Evolutionary conservation across 2,888 invertebrate genomes (phyloP), one percentile per base, ranked within the genome.

Genomic region (Megalurothrips usitatus): DNA sequence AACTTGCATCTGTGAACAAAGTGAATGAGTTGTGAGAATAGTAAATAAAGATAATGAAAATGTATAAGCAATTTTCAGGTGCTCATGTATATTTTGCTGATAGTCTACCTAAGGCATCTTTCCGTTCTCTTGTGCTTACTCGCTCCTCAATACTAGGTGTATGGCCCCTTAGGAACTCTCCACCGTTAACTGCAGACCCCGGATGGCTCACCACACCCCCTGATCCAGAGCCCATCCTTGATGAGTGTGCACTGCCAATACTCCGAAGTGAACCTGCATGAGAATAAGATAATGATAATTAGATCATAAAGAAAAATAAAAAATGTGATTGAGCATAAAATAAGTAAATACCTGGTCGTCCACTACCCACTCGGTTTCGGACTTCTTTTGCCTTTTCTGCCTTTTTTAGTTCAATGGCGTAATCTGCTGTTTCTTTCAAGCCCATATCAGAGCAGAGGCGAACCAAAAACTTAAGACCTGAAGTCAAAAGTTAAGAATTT

Each of bases 371-470:
- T 81, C 91, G 86, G 82, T 91, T 91, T 82, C 90, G 87, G 11
- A 90, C 87, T 85, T 91, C 91, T 83, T 89, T 90, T 0, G 89
- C 88, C 83, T 89, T 90, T 83, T 91, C 89, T 6, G 90, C 92
- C 83, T 96, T 94, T 85, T 96, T 94, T 86, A 98, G 89, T 86
- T 97, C 96, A 58, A 92, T 89, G 0, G 93, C 91, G 89, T 97
- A 98, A 28, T 94, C 92, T 83, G 94, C 93, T 0, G 96, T 94
- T 86, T 99, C 98, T 68, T 94, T 91, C 86, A 98, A 90, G 0
- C 98, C 98, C 85, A 98, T 90, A 86, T 97, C 97, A 58, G 93
- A 94, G 86, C 96, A 94, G 80, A 98, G 88, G 84, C 96, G 92
- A n/a, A 96, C 94, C 85, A 98, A 90, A 86, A 96, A 92, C 87